Conservation (phyloP, 2,888 invertebrate species). For the Anorthoa munda region DNA sequence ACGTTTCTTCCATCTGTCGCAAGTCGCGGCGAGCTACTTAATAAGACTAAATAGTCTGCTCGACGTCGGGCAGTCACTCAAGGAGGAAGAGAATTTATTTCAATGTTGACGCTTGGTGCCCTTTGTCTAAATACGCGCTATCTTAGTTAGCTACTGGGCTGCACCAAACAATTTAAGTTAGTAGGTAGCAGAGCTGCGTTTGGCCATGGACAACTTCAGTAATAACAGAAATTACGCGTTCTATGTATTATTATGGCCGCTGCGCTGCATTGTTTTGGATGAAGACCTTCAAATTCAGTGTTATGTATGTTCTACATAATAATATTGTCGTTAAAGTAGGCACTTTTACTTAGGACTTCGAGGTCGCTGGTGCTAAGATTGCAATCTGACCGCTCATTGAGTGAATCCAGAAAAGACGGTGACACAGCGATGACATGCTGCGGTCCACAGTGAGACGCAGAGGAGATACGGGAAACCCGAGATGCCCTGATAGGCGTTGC, state of each 20-base stretch:
- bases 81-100: slow-evolving; percentile 61
- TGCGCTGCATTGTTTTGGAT: slow-evolving; percentile 1
- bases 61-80: slow-evolving; percentile 54
- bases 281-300: not conserved
- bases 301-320: no score
- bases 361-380: no score
- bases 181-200: slow-evolving; percentile 31
- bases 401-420: no score
- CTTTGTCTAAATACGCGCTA: slow-evolving; percentile 53
- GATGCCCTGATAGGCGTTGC: no score
- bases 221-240: not conserved
- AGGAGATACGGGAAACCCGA: no score
- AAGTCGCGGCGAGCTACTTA: slow-evolving; percentile 37
- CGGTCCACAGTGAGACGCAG: no score
- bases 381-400: no score
- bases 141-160: slow-evolving; percentile 44
- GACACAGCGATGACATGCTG: no score
- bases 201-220: slow-evolving; percentile 1
- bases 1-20: slow-evolving; percentile 49
- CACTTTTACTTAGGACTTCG: no score
- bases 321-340: no score
- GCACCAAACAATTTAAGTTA: slow-evolving; percentile 25
- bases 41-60: slow-evolving; percentile 61
- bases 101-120: slow-evolving; percentile 42
- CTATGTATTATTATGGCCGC: not conserved